Evolutionary conservation across 2,888 invertebrate genomes (phyloP), one percentile per base, ranked within the genome.

Genomic region (Patella depressa): DNA sequence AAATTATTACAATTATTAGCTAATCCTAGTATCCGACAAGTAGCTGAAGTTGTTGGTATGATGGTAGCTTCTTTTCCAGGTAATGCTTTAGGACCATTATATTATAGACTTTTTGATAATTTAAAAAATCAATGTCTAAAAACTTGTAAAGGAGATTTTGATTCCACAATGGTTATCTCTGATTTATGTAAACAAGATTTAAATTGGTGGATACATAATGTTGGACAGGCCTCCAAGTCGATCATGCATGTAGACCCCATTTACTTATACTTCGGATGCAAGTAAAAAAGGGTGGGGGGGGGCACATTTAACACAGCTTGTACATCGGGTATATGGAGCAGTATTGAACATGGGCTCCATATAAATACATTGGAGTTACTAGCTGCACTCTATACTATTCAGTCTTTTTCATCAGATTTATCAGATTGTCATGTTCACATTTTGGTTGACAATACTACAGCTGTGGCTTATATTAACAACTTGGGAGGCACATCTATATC

Each of bases 301-400:
- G 15, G 57, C 57, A 57, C 15, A 57, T 57, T 15, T 19, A 5
- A n/a, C 19, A 19, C 17, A 9, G 17, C 59, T 19, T 59, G n/a
- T n/a, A n/a, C 59, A 15, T 19, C 54, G 24, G 73, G 53, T 24
- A 34, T 53, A 17, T 77, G 77, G 77, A 59, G 73, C n/a, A 34
- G 29, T 12, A 34, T 29, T 19, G 77, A 77, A 53, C 24, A n/a
- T 15, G 45, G 24, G 54, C 2, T 15, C 17, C 77, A 72, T 24
- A 77, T 77, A 65, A 73, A 77, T 54, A 24, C 11, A 69, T 54
- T 73, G 29, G 73, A 73, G 19, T 34, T 77, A 9, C 34, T 24
- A 15, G 73, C 73, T 45, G 34, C 57, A 53, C 29, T 73, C 19
- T 29, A 45, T 7, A 65, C 73, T 17, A 53, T 73, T 15, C 65